phyloP scores from a whole-genome alignment of 2,888 invertebrate species.

The Pandemis heparana region DNA sequence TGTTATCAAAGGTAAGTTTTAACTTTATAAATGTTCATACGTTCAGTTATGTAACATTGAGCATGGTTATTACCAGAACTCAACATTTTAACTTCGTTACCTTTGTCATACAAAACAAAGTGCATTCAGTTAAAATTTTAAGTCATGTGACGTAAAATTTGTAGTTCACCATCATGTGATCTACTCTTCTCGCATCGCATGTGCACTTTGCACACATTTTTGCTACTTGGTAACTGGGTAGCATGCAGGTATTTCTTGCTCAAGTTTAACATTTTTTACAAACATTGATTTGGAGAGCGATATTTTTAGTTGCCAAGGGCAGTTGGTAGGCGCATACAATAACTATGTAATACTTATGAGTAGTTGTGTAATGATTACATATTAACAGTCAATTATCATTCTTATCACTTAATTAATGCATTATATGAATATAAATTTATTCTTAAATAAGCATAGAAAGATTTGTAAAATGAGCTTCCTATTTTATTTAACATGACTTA shows the following conservation, averaged over 20 bases:
- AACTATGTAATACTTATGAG: constrained; percentile 35
- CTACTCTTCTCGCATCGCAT: constrained; percentile 12
- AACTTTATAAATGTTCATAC: constrained; percentile 67
- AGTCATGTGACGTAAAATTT: constrained; percentile 74
- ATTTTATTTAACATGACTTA: not conserved
- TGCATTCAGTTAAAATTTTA: constrained; percentile 50
- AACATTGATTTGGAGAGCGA: not conserved
- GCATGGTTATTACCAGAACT: constrained; percentile 60
- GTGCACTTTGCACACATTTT: constrained; percentile 35
- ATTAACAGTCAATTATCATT: constrained; percentile 34
- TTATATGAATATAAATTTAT: not conserved
- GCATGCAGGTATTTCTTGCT: constrained; percentile 17
- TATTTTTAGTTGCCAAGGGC: constrained; percentile 18
- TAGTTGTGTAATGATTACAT: constrained; percentile 45
- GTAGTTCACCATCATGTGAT: constrained; percentile 40
- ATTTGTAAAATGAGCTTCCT: not conserved
- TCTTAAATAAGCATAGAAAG: not conserved
- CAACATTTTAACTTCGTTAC: constrained; percentile 53
- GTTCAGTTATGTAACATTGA: constrained; percentile 83
- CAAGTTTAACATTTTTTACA: not conserved
- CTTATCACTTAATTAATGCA: constrained; percentile 8
- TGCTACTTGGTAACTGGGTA: constrained; percentile 10
- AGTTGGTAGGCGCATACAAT: constrained; percentile 9
- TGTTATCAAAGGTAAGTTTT: constrained; percentile 79
- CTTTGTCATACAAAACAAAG: constrained; percentile 48